Evolutionary conservation across 2,113 vertebrate species (phyloP), one percentile per base, ranked within the genome.

Genomic region (Vidua macroura): DNA sequence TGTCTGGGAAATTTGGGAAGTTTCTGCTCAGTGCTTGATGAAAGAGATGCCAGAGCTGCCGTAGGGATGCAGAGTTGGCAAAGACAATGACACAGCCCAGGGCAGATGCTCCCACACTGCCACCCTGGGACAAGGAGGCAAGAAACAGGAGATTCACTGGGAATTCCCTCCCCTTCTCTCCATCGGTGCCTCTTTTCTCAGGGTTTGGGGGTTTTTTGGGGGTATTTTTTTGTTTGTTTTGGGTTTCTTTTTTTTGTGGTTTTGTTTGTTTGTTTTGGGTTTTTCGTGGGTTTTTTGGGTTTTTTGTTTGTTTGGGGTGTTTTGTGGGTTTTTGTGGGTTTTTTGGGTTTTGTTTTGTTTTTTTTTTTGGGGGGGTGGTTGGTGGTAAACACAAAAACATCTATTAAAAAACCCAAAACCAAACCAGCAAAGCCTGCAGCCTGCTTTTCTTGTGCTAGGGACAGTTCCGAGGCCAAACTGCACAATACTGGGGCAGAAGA

Each of bases 401-500:
- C n/a, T 41, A 15, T 31, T 74, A 31, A 48, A 6, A 23, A 52
- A 21, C 4, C 10, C 44, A 17, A 72, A 84, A 28, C 8, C 49
- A 66, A 79, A 13, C 11, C 15, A 76, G 18, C 37, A 46, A 72
- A 85, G 30, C 33, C 44, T 63, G 12, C 15, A 60, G 35, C 6
- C 39, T 79, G 25, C 13, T 79, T 49, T 5, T 13, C 23, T 11
- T 27, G 7, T n/a, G 27, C 4, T n/a, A 73, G 43, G 49, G 30
- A n/a, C 23, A 20, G 9, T 39, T 46, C 16, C 1, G 10, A 58
- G 67, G 15, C 25, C 62, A 94, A 85, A 62, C 21, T 33, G 6
- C 1, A 0, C 0, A 0, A 43, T 25, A 13, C 0, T 21, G 33
- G 41, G 53, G 21, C 48, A 79, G 35, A 56, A 46, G 7, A 4